Base-by-base conservation (phyloP, 2,888 invertebrate genomes). In the Dynastes maya region DNA sequence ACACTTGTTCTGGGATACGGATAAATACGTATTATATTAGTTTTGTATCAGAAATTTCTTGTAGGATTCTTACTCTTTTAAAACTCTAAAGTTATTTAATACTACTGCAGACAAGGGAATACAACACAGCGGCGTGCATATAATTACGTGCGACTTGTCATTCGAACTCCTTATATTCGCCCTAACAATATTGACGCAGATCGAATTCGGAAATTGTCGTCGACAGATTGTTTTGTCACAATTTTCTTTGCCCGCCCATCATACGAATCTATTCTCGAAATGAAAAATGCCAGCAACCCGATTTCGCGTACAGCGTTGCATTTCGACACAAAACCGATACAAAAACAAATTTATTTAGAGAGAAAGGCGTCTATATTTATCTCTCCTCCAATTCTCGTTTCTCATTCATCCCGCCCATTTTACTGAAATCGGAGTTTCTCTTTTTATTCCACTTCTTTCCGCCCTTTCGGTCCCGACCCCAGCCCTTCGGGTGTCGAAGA, bases 341-440 rank as follows among this genome's bases (percentile, higher is more conserved):
- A 74, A 74, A 74, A 74, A 74, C 72, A 63, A 74, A 74, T 74
- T 74, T 74, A 74, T 74, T 74, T 74, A 74, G 72, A 74, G 72
- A 74, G 72, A 61, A 74, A 74, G 72, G 72, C 61, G 72, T 63
- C 72, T 74, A 74, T 74, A 74, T 74, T 74, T 74, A 74, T 74
- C 72, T 61, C 63, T 71, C 58, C 70, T 51, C 63, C 72, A 74
- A 74, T 74, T 61, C 72, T 61, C 72, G 72, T 74, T 74, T 74
- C 72, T 45, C 72, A 74, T 74, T 74, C 72, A 74, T 74, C 72
- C 72, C 72, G 72, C 72, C 72, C 72, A 74, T 74, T 74, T 74
- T 58, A 61, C 72, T 22, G 45, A 74, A 74, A 74, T 45, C 45
- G 72, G 61, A 61, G 16, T 55, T 74, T 74, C 27, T 45, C 45